Evolutionary conservation across 2,888 invertebrate genomes (phyloP), one percentile per base, ranked within the genome.

Genomic region (Tuta absoluta): DNA sequence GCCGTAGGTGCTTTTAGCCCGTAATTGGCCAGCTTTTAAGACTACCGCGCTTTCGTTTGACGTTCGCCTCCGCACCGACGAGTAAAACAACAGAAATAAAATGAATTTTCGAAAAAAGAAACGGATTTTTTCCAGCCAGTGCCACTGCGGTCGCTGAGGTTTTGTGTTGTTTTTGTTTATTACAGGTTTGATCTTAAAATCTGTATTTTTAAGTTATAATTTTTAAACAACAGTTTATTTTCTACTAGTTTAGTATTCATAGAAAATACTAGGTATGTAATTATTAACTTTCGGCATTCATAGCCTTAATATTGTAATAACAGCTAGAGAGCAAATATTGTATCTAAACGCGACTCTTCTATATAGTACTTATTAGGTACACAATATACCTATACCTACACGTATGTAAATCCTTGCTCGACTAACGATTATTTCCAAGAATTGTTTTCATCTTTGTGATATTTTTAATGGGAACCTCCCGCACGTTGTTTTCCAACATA

Each of bases 21-120:
- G 82, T 92, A 92, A 92, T 92, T 92, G 92, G 88, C 83, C 79
- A 86, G 92, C 92, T 92, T 92, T 92, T 92, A 92, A 92, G 91
- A 91, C 88, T 87, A 77, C 87, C 88, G 85, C 83, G 81, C 81
- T 81, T 87, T 88, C 87, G 86, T 89, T 88, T 87, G 85, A 86
- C 87, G 78, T 85, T 60, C 84, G 80, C 77, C 71, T 71, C 76
- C 70, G 79, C 80, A 84, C 80, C 77, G 71, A 73, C 71, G 76
- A 75, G 71, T 75, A 80, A 83, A 83, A 78, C 72, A 76, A 66
- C 68, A 74, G 76, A 73, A 71, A 67, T 73, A 76, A 78, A 78
- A 75, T 75, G 48, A 23, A 49, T 61, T 61, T 48, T 33, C 33
- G 17, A 71, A 66, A 73, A 73, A 74, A 63, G 62, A 57, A 37